Base-by-base conservation (phyloP, 2,888 invertebrate genomes). In the Synergus japonicus region DNA sequence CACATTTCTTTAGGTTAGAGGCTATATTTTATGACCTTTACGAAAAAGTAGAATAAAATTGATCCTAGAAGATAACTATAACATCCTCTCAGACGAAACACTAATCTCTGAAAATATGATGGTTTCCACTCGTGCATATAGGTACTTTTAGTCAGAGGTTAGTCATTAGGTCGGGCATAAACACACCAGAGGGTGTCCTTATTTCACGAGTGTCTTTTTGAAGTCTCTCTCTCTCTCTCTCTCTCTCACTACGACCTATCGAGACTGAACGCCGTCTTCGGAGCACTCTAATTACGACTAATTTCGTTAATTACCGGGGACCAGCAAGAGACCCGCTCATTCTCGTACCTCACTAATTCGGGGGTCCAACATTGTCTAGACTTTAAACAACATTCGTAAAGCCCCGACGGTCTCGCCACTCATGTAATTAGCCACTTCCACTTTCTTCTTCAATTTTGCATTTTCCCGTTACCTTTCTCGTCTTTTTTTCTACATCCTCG, bases 351-450 rank as follows among this genome's bases (percentile, higher is more conserved):
- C 88, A 86, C 90, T 91, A 91, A 91, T 91, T 91, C 89, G 84
- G 85, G 91, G 90, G 89, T 90, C 89, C 88, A 89, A 91, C 90
- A 89, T 90, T 90, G 91, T 91, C 91, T 91, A 91, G 91, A 91
- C 91, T 88, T 90, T 90, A 91, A 91, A 91, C 89, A 91, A 91
- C 89, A 90, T 90, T 90, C 89, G 89, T 89, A 88, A 85, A 86
- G 85, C 85, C 85, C 83, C 80, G 81, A 80, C 77, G 78, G 78
- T 66, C 76, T 79, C 80, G 66, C 82, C 83, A 83, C 82, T 86
- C 83, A 86, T 85, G 85, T 86, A 88, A 88, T 89, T 88, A 88
- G 86, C 81, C 81, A 85, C 85, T 85, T 86, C 84, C 82, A 85
- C 78, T 77, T 84, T 83, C 82, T 76, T 78, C 80, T 65, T 78